Evolutionary conservation across 2,113 vertebrate species (phyloP).

Genomic region (Sebastes schlegelii): DNA sequence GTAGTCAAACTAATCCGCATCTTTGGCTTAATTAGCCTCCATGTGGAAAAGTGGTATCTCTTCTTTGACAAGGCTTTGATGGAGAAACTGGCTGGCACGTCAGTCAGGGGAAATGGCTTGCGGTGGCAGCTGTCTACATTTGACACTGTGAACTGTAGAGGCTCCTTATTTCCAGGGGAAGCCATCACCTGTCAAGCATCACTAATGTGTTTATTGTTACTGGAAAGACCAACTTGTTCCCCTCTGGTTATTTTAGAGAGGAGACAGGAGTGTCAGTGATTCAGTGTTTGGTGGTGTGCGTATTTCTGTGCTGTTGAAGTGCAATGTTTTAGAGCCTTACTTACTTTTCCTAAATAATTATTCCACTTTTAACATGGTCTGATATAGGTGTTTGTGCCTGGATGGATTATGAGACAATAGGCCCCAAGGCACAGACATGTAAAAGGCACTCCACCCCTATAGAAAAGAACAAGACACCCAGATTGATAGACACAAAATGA

Average conservation of each 20-base stretch:
- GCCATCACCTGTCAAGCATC: constrained; percentile 70
- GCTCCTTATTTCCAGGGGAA: constrained; percentile 63
- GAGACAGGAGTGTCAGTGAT: constrained; percentile 12
- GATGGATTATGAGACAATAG: not conserved
- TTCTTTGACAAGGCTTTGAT: constrained; percentile 53
- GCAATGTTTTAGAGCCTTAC: not conserved
- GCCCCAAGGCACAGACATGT: not conserved
- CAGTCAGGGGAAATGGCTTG: constrained; percentile 52
- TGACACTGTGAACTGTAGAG: constrained; percentile 67
- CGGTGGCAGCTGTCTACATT: constrained; percentile 62
- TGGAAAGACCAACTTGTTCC: constrained; percentile 55
- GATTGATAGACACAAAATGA: not conserved
- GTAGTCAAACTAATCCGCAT: constrained; percentile 28
- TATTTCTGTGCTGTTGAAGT: not conserved
- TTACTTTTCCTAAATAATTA: not conserved
- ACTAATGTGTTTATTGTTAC: constrained; percentile 73
- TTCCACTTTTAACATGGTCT: not conserved
- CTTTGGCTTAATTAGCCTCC: constrained; percentile 34
- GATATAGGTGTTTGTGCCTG: not conserved
- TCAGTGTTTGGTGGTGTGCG: not conserved
- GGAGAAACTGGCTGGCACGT: constrained; percentile 36
- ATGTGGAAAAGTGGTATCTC: constrained; percentile 12
- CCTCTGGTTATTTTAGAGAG: constrained; percentile 45
- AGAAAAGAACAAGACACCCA: not conserved
- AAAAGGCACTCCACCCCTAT: not conserved